A percentile compares a stretch with the other conserved stretches of the same genome.
Evolutionary conservation across 2,888 invertebrate species (phyloP).

Genomic region (Drosophila stalkeri): DNA sequence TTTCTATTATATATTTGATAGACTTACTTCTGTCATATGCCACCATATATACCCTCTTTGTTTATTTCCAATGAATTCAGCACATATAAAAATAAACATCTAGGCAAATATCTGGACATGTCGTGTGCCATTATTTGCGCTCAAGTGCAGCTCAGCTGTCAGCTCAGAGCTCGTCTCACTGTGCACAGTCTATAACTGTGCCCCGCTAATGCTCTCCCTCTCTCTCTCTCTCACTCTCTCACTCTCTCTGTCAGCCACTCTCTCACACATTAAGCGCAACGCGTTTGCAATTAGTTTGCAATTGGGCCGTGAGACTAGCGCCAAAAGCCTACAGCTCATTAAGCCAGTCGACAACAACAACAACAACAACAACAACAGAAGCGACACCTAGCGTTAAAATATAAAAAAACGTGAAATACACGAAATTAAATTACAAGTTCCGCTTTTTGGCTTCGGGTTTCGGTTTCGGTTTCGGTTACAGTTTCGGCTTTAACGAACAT

Average conservation of each 20-base stretch:
- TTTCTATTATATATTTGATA: too few species aligned
- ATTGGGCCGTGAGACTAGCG: conserved; percentile 78
- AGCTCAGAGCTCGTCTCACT: conserved; percentile 31
- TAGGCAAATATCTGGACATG: conserved; percentile 31
- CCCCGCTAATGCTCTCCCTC: too few species aligned
- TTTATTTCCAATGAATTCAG: not conserved
- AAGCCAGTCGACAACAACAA: conserved; percentile 43
- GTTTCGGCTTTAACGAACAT: conserved; percentile 28
- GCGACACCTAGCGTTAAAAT: conserved; percentile 52
- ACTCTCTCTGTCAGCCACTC: not conserved
- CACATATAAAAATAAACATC: not conserved
- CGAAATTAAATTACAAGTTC: conserved; percentile 76
- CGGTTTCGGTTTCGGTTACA: conserved; percentile 17
- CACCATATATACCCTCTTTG: not conserved
- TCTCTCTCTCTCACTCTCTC: not conserved
- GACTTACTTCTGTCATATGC: not conserved
- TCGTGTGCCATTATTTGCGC: conserved; percentile 74
- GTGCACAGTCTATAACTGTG: not conserved
- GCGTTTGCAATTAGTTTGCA: conserved; percentile 78
- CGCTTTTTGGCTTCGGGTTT: conserved; percentile 62
- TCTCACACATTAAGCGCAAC: conserved; percentile 33
- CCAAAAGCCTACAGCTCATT: conserved; percentile 70
- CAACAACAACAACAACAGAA: conserved; percentile 36
- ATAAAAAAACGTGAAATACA: conserved; percentile 71
- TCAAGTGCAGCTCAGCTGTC: conserved; percentile 68